Base-by-base conservation (phyloP, 2,113 vertebrate species). In the Poecile atricapillus region DNA sequence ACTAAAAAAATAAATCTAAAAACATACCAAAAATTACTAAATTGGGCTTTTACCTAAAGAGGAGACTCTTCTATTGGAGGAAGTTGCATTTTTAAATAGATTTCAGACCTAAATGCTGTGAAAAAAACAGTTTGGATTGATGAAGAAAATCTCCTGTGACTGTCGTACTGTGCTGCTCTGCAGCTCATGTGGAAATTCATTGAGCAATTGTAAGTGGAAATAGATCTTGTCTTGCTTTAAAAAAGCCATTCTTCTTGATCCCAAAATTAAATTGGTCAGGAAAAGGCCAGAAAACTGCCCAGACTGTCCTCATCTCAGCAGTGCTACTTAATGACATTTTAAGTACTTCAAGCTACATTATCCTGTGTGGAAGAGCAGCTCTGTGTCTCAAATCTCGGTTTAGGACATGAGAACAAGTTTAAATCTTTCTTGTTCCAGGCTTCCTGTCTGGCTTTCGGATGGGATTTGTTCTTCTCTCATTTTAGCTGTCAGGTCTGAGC, bases 331-430 rank as follows among this genome's bases (percentile, higher is more conserved):
- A 94, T 82, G 91, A 68, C 52, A 47, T 75, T 92, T 93, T 93
- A 97, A 97, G 93, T 56, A 53, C 84, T 92, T 96, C 86, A 92
- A 84, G 80, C 73, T 78, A 75, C 60, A 68, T 95, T 94, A 91
- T 86, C 35, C 80, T 70, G 13, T 22, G 56, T 81, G 77, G 83
- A 89, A 94, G 95, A 91, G 75, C 39, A 87, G 83, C 76, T 84
- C 86, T 81, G 89, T 82, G 80, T 60, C 77, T 96, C 76, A 92
- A 94, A 93, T 94, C 86, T 93, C 94, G 64, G 83, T 52, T 63
- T 82, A 89, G 93, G 64, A 93, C 91, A 87, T 92, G 80, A 95
- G 91, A 95, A 93, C 91, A 53, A 60, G 52, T 87, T 89, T 78
- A 87, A 94, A 64, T 52, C 55, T 87, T 70, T 78, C 76, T 90